Percentiles rank a stretch among this genome's conserved stretches.
These are phyloP conservation scores for Microtus oregoni DNA, from an alignment of 2,113 vertebrate genomes.

Conservation along the genomic window DNA sequence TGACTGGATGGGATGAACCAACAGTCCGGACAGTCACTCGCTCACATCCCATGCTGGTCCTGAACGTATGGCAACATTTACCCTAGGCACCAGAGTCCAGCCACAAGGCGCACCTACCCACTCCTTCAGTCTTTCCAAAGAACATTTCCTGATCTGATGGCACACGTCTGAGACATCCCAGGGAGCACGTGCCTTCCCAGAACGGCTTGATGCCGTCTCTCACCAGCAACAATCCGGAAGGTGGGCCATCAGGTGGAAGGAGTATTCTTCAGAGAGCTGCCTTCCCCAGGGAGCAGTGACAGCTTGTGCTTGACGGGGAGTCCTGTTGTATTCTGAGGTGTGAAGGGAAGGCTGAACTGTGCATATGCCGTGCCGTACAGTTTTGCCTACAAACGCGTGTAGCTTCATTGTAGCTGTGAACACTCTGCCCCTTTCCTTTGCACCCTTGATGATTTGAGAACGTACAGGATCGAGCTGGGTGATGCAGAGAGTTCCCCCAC, in stretches of 20 bases:
- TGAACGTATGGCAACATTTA: neutral
- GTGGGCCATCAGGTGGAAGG: constrained; percentile 77
- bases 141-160: neutral
- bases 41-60: neutral
- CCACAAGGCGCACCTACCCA: neutral
- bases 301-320: constrained; percentile 88
- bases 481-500: constrained; percentile 14
- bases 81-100: too few relatives aligned
- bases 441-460: constrained; percentile 84
- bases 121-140: neutral
- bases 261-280: constrained; percentile 76
- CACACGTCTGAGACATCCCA: neutral
- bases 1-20: neutral
- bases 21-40: accelerated
- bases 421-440: constrained; percentile 83
- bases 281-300: constrained; percentile 83
- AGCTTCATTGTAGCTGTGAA: constrained; percentile 87
- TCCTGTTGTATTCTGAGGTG: constrained; percentile 85
- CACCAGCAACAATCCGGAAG: constrained; percentile 28
- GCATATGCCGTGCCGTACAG: constrained; percentile 87
- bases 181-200: neutral
- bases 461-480: constrained; percentile 74
- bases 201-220: neutral
- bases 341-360: constrained; percentile 87
- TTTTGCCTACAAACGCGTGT: constrained; percentile 85